Evolutionary conservation across 2,797 vertebrate species (phyloP), one percentile per base, ranked within the genome.

Genomic region (Simalia tracyae): DNA sequence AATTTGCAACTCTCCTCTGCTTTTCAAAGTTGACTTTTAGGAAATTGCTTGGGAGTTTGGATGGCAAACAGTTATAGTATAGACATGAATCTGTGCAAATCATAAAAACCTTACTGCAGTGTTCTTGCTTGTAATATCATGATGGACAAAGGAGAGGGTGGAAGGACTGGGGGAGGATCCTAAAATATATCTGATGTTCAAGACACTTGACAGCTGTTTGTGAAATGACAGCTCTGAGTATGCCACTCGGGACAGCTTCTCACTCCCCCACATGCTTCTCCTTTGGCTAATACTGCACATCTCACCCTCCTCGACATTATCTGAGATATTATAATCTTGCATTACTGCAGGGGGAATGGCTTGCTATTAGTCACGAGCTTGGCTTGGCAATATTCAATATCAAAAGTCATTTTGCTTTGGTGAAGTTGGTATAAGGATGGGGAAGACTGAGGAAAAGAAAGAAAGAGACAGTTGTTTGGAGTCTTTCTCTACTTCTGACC

Each of bases 321-420:
- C 94, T 90, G 93, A 91, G 94, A 92, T 91, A 76, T 42, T 90
- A 22, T 92, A 92, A 90, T 72, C 89, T 94, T 88, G 95, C 93
- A 85, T 50, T 89, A 31, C 76, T 90, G 94, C 95, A 87, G 93
- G 92, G n/a, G 93, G 36, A 93, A 91, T 76, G 93, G 94, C 93
- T 93, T 95, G 88, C 92, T 92, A 42, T 86, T 95, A 94, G 94
- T 88, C 84, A 60, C 2, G 72, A 90, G 90, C 88, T 94, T 91
- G 15, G 76, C 87, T 91, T 88, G 84, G 90, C 86, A 92, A 90
- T 5, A 88, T 31, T 84, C 95, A 61, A 0, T 64, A 94, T 11
- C 95, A 94, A 94, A 95, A 95, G 15, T 86, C 84, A 56, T 95
- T 92, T 95, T 91, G 68, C 24, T 93, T 87, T 91, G 91, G 28